Base-by-base conservation (phyloP, 2,888 invertebrate species). In the Megalurothrips usitatus region DNA sequence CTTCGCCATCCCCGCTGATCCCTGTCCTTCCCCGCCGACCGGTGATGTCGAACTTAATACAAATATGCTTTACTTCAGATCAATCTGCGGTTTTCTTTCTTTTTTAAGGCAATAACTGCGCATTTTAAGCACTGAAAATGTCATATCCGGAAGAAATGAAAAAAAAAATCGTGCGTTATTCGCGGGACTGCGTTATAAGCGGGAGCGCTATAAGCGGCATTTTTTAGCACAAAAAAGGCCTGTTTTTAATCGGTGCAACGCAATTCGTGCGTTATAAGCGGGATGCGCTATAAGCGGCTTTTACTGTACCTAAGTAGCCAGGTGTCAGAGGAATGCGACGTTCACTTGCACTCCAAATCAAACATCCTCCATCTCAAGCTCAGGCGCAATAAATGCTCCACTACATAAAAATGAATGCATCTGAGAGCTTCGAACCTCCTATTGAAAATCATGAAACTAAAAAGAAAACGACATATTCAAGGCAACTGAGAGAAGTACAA, bases 171-270 rank as follows among this genome's bases (percentile, higher is more conserved):
- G 19, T 9, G n/a, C 63, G 23, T n/a, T 63, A 63, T 12, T 12
- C 23, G 63, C 63, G 63, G 63, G 63, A 63, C n/a, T 10, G 23
- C 63, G 23, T 9, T 63, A 23, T n/a, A 6, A n/a, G 63, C 63
- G 63, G 23, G n/a, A 23, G 1, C n/a, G 23, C 11, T 63, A 63
- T 3, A 63, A 19, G 23, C 63, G 63, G 63, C 19, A 63, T 63
- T 63, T 63, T 63, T 63, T 63, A 63, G n/a, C 63, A 63, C 63
- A 19, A 9, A n/a, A 63, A 63, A 63, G 63, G 3, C 63, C 23
- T 63, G 63, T 63, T 63, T 63, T 63, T 9, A 19, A 63, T 63
- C 63, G 63, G 63, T 63, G 63, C 14, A 63, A 63, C 63, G n/a
- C 19, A 63, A 63, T 63, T 63, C n/a, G 9, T 10, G 23, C 63